phyloP scores from a whole-genome alignment of 2,113 vertebrate species.

The Geothlypis trichas region DNA sequence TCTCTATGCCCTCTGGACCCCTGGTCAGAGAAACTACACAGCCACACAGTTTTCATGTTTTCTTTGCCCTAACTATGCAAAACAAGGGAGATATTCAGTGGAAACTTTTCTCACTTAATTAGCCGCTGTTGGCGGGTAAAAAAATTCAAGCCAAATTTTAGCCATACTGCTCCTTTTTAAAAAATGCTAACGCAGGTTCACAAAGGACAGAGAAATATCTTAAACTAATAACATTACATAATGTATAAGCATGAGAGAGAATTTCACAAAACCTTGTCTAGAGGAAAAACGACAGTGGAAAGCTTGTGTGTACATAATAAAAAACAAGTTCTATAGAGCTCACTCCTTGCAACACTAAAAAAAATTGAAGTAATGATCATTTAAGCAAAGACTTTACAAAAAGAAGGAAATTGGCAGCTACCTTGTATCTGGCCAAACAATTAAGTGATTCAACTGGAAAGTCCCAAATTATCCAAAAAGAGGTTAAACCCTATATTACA shows the following conservation, averaged over 20 bases:
- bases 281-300: background rate
- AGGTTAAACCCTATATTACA: background rate
- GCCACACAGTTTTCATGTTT: background rate
- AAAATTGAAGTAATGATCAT: background rate
- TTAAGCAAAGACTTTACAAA: background rate
- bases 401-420: background rate
- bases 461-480: background rate
- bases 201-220: background rate
- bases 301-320: background rate
- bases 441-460: background rate
- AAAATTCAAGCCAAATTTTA: background rate
- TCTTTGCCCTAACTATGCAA: background rate
- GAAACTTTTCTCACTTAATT: background rate
- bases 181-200: background rate
- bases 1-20: background rate
- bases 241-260: fast-evolving
- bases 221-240: background rate
- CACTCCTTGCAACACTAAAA: background rate
- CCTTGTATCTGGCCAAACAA: background rate
- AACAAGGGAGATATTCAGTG: background rate
- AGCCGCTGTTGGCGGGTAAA: fast-evolving
- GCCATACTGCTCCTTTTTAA: background rate
- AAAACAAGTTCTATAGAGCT: background rate
- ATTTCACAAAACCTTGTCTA: background rate
- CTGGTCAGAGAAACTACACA: background rate